Evolutionary conservation across 1,140 invertebrate genomes (phyloP).

Genomic region (Philopotamus ludificatus): DNA sequence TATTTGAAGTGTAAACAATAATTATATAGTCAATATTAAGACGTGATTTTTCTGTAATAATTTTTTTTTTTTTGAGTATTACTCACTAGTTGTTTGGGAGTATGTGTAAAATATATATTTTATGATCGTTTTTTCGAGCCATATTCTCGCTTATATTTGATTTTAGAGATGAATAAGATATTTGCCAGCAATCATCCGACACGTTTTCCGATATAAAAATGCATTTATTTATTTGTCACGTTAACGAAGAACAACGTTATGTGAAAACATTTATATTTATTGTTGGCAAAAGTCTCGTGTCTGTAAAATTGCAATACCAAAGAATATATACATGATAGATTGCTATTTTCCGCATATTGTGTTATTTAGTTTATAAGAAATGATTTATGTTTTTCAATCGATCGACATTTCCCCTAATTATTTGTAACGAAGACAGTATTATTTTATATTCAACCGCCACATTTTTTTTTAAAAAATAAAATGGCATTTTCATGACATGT

Average conservation of each 20-base stretch:
- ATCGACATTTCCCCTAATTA: too few species aligned
- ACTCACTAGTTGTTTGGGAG: conserved; percentile 22
- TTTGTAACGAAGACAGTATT: too few species aligned
- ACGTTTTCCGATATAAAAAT: neutral
- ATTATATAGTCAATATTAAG: conserved; percentile 37
- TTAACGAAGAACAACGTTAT: neutral
- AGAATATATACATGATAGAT: conserved; percentile 19
- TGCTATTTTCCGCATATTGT: conserved; percentile 33
- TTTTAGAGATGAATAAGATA: conserved; percentile 17
- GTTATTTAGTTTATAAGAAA: conserved; percentile 36
- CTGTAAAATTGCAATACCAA: neutral
- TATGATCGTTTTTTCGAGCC: neutral
- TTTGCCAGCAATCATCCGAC: neutral
- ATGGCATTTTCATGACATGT: too few species aligned
- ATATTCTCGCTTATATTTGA: conserved; percentile 13
- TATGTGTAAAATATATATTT: conserved; percentile 13
- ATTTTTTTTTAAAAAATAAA: too few species aligned
- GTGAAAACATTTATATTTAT: conserved; percentile 4
- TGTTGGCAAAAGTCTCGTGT: neutral
- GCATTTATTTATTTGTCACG: too few species aligned
- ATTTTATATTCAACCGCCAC: too few species aligned
- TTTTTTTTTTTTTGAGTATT: conserved; percentile 3
- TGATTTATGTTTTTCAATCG: neutral
- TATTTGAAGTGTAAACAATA: conserved; percentile 34
- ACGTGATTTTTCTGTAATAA: conserved; percentile 21